Base-by-base conservation (phyloP, 30 jellyfish, hydroid and myxozoan species). In the Hydra vulgaris region DNA sequence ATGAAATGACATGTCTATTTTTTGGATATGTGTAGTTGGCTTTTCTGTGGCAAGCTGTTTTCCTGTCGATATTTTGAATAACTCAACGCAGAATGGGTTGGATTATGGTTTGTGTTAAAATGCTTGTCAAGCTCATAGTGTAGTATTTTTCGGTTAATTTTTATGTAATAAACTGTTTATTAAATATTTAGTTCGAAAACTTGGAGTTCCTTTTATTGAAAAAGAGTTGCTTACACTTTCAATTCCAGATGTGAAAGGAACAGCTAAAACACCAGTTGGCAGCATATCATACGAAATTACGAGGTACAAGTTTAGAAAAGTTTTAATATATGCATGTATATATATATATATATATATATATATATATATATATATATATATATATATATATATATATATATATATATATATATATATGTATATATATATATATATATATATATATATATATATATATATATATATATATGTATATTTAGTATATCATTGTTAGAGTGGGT, bases 231-330 rank as follows among this genome's bases (percentile, higher is more conserved):
- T 25, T 21, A 76, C 53, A 22, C 72, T 92, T 55, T 74, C 80
- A n/a, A 79, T 92, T 53, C 98, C 98, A 23, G 95, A 87, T 83
- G 96, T 87, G 8, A 56, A 85, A 18, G 98, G 94, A 55, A 53
- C 66, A 0, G 80, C 96, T 20, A 88, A 84, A 8, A 88, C 98
- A 15, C 95, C 96, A 0, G 73, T 92, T 24, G 96, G 98, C 17
- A 77, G 72, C 52, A 71, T 92, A 26, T 83, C 94, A 21, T 92
- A 76, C 78, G 94, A 85, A 70, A 72, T 92, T 75, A 70, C 98
- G 74, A 83, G 84, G 98, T 86, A 83, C 18, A 94, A 27, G 18
- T 15, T 5, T 15, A 23, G 25, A 16, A 25, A 26, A 21, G 22
- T 15, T 23, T 71, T 15, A 71, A 17, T n/a, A n/a, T n/a, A n/a